Evolutionary conservation across 2,888 invertebrate genomes (phyloP).

Genomic region (Parnassius mnemosyne): DNA sequence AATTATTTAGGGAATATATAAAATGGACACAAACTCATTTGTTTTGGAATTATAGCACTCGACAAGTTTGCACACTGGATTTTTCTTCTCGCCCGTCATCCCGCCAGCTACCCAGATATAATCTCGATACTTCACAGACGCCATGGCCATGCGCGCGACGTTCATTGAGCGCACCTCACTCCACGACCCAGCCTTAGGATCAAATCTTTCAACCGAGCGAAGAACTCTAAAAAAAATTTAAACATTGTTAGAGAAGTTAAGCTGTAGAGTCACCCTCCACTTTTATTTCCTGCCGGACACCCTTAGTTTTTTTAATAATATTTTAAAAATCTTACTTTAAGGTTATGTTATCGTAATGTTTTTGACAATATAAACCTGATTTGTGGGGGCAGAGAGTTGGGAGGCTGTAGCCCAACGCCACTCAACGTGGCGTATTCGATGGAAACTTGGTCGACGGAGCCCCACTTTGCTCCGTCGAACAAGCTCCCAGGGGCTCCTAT

Average conservation of each 20-base stretch:
- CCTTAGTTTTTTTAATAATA: too few species aligned
- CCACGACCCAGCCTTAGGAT: slow-evolving; percentile 80
- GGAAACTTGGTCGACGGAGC: too few species aligned
- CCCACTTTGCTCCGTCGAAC: too few species aligned
- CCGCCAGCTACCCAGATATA: slow-evolving; percentile 88
- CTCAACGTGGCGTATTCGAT: too few species aligned
- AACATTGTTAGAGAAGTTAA: neutral
- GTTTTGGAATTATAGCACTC: slow-evolving; percentile 83
- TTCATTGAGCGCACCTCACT: slow-evolving; percentile 80
- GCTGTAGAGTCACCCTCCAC: too few species aligned
- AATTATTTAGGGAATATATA: neutral
- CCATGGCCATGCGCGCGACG: slow-evolving; percentile 82
- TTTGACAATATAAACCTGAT: too few species aligned
- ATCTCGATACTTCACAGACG: slow-evolving; percentile 81
- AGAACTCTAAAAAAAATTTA: slow-evolving; percentile 68
- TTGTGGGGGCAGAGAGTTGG: too few species aligned
- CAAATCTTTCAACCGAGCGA: slow-evolving; percentile 82
- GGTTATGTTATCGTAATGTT: too few species aligned
- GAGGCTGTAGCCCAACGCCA: too few species aligned
- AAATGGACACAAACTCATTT: slow-evolving; percentile 74
- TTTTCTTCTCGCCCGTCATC: slow-evolving; percentile 81
- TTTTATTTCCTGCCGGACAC: too few species aligned
- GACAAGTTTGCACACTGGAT: slow-evolving; percentile 79
- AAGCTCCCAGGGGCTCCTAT: too few species aligned
- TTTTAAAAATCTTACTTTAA: too few species aligned